These are phyloP conservation scores for Ptychochromis oligacanthus DNA, from an alignment of 2,113 vertebrate species.

Conservation along the genomic window DNA sequence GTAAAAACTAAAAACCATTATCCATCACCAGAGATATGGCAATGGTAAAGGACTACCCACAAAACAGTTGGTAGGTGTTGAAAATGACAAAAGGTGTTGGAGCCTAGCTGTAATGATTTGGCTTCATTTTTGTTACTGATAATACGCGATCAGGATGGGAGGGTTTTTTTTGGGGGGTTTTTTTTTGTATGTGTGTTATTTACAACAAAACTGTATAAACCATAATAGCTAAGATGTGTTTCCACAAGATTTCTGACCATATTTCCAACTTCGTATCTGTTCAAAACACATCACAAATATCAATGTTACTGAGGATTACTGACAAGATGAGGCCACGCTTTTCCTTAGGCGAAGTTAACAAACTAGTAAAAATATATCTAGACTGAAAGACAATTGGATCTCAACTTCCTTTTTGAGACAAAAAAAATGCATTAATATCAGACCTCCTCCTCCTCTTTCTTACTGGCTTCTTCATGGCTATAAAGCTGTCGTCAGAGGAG, in stretches of 20 bases:
- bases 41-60: too few species aligned
- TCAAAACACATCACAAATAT: neutral
- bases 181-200: neutral
- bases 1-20: too few species aligned
- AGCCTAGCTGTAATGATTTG: neutral
- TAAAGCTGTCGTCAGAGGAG: neutral
- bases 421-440: neutral
- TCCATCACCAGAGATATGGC: too few species aligned
- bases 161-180: rapidly evolving
- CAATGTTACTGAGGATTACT: too few species aligned
- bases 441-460: neutral
- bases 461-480: neutral
- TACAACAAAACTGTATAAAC: neutral
- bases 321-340: too few species aligned
- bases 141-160: neutral
- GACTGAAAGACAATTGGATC: too few species aligned
- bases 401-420: neutral
- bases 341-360: too few species aligned
- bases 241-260: neutral
- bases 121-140: neutral
- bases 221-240: neutral
- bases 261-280: neutral
- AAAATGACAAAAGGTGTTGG: too few species aligned
- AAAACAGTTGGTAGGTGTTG: too few species aligned
- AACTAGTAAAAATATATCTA: too few species aligned